Base-by-base conservation (phyloP, 1,140 invertebrate genomes). In the Tetranychus cinnabarinus region DNA sequence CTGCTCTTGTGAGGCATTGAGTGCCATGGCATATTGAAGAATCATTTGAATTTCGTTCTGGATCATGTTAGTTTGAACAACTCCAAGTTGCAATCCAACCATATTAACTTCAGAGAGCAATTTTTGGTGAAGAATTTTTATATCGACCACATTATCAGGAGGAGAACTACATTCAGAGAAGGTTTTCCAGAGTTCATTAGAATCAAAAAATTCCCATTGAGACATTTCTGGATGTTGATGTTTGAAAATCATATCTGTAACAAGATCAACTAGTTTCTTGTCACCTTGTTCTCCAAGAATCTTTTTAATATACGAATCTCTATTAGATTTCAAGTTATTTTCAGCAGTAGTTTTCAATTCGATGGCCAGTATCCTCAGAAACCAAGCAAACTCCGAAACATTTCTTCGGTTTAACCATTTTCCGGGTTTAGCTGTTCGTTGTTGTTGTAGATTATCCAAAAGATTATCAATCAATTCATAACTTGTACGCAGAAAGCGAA, bases 141-240 rank as follows among this genome's bases (percentile, higher is more conserved):
- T 15, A 60, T 65, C 58, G 23, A 65, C 61, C 7, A 56, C n/a
- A 37, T 46, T 46, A 7, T 56, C 54, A 35, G 61, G 36, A 3
- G 7, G n/a, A 33, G 42, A 54, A 5, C 54, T 58, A 36, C 56
- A 59, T 13, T 61, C 57, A 8, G 47, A 33, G 31, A 65, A 61
- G 2, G 59, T 61, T 62, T 64, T 64, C 62, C 56, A 59, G n/a
- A 65, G 56, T 58, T 64, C 64, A 55, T 63, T 61, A 12, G 23
- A 37, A 56, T 65, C 62, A 35, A 65, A 65, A 57, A 55, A 65
- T 37, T 65, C 64, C 59, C 65, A 65, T 42, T 42, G 61, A 13
- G 55, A 52, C 48, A 61, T 59, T 4, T 23, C 31, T 2, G 64
- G 64, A 39, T 61, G 59, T 39, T 45, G 13, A 48, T 65, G 62